phyloP scores from a whole-genome alignment of 2,888 invertebrate species.

The Leptinotarsa peninsularis region DNA sequence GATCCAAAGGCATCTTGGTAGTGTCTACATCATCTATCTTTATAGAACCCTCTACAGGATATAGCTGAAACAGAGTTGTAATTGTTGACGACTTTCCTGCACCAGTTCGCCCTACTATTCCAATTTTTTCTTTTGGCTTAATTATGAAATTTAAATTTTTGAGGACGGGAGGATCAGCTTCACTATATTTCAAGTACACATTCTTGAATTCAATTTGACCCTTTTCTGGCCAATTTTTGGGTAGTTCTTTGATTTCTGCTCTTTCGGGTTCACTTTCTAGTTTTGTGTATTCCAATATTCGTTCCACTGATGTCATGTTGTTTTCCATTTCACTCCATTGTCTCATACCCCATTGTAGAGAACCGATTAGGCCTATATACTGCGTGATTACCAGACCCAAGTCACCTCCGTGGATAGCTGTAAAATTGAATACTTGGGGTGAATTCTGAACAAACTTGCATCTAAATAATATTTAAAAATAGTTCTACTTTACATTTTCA shows the following conservation, averaged over 20 bases:
- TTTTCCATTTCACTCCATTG: conserved; percentile 88
- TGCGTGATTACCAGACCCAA: conserved; percentile 86
- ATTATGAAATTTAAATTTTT: conserved; percentile 77
- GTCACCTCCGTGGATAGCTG: conserved; percentile 75
- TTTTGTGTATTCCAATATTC: conserved; percentile 57
- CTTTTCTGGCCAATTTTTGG: conserved; percentile 78
- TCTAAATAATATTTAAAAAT: not conserved
- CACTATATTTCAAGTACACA: conserved; percentile 79
- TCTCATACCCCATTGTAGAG: conserved; percentile 75
- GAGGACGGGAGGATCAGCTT: conserved; percentile 79
- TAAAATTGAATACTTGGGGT: conserved; percentile 25
- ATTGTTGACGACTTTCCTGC: conserved; percentile 87
- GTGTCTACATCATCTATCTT: conserved; percentile 84
- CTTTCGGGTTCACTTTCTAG: conserved; percentile 58
- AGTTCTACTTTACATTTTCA: not conserved
- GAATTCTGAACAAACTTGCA: not conserved
- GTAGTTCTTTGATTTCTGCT: conserved; percentile 63
- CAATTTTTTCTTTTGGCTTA: conserved; percentile 79
- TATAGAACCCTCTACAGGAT: conserved; percentile 82
- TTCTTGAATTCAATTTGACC: conserved; percentile 78
- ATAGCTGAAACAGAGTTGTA: conserved; percentile 84
- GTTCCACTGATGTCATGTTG: conserved; percentile 65
- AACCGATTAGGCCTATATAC: conserved; percentile 77
- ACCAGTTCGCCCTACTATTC: conserved; percentile 86
- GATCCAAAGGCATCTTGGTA: conserved; percentile 77